phyloP scores from a whole-genome alignment of 1,140 invertebrate species.

The Phymorhynchus buccinoides region DNA sequence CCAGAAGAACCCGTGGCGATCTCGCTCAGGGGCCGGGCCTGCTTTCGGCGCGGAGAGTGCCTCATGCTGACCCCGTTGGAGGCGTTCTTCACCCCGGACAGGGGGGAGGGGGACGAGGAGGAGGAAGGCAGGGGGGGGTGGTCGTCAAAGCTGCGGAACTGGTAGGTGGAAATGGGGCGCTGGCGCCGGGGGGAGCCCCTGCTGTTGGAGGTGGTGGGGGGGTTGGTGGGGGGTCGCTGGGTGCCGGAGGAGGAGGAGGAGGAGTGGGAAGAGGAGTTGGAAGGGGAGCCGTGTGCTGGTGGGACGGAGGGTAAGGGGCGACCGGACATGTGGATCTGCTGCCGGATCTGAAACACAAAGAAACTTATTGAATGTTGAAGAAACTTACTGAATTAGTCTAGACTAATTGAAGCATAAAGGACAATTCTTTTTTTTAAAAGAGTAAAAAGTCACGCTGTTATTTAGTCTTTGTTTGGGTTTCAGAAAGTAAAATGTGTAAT shows the following conservation, averaged over 20 bases:
- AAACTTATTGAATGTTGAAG: too few species aligned
- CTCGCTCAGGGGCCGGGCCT: slow-evolving; percentile 43
- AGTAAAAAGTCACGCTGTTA: too few species aligned
- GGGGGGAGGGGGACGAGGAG: slow-evolving; percentile 36
- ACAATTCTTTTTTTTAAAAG: too few species aligned
- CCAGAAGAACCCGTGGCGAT: slow-evolving; percentile 43
- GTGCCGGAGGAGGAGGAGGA: neutral
- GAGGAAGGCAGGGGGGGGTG: slow-evolving; percentile 41
- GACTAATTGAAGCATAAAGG: too few species aligned
- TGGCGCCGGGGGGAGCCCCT: slow-evolving; percentile 6
- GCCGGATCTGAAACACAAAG: slow-evolving; percentile 29
- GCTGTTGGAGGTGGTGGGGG: slow-evolving; percentile 9
- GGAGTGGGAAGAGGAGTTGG: too few species aligned
- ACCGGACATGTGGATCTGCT: slow-evolving; percentile 36
- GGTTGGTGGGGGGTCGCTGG: neutral
- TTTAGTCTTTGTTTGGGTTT: too few species aligned
- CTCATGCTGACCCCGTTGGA: slow-evolving; percentile 34
- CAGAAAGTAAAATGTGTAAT: too few species aligned
- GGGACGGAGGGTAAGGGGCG: slow-evolving; percentile 33
- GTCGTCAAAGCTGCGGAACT: slow-evolving; percentile 43
- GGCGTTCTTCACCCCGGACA: slow-evolving; percentile 27
- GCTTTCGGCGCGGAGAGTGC: slow-evolving; percentile 36
- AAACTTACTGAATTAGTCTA: too few species aligned
- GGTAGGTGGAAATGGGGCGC: slow-evolving; percentile 31
- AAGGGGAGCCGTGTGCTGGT: neutral